A percentile compares a stretch with the other conserved stretches of the same genome.
These are phyloP conservation scores for Clarias gariepinus DNA, from an alignment of 2,113 vertebrate species.

Conservation along the genomic window DNA sequence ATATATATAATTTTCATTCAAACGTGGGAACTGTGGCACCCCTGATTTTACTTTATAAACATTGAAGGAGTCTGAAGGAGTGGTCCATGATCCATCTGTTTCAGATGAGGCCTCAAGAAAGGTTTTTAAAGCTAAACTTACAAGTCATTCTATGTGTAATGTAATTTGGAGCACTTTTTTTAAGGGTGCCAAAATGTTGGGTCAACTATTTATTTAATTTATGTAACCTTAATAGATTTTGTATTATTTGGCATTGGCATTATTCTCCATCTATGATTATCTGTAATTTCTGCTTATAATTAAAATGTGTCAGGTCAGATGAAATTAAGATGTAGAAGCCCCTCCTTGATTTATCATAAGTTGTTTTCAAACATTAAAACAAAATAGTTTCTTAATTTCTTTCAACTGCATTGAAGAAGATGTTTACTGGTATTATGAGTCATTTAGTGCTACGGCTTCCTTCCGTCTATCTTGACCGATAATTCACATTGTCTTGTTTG, in stretches of 20 bases:
- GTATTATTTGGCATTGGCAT: not conserved
- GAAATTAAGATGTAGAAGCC: not conserved
- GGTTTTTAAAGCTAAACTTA: not conserved
- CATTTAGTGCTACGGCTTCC: not conserved
- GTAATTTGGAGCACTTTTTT: not conserved
- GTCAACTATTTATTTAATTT: too few relatives aligned
- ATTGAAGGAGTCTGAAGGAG: not conserved
- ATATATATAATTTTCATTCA: not conserved
- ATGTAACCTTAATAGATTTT: not conserved
- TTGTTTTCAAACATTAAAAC: not conserved
- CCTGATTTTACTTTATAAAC: not conserved
- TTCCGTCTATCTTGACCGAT: not conserved
- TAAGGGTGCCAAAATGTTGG: not conserved
- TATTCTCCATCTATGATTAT: not conserved
- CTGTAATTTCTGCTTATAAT: slow-evolving; percentile 1
- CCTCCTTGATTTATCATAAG: not conserved
- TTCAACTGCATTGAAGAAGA: not conserved
- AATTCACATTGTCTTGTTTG: not conserved
- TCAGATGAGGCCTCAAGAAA: not conserved
- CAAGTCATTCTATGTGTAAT: not conserved
- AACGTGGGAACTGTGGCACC: not conserved
- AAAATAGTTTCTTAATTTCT: not conserved
- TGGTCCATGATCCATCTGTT: not conserved
- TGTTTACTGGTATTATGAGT: not conserved
- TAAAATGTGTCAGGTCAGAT: not conserved